A percentile compares a stretch with the other conserved stretches of the same genome.
These are phyloP conservation scores for Pantelozetes paolii DNA, from an alignment of 2,888 invertebrate species.

Conservation along the genomic window DNA sequence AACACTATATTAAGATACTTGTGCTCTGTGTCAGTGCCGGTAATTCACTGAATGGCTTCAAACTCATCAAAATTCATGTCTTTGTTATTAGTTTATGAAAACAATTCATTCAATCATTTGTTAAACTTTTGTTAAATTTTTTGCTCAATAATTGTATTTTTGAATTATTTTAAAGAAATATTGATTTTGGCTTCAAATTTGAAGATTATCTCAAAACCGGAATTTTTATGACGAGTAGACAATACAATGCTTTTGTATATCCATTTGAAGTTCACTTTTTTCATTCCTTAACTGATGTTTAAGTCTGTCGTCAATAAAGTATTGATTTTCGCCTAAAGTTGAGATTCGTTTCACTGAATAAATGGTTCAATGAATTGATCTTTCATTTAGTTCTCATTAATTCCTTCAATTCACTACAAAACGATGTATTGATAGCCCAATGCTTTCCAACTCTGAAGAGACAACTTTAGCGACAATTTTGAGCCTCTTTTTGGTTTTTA, in stretches of 20 bases:
- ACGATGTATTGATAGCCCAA: not conserved
- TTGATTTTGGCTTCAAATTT: constrained; percentile 9
- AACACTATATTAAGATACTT: not conserved
- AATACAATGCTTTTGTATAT: no score
- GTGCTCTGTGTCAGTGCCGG: not conserved
- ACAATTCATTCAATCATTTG: not conserved
- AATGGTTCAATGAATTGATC: not conserved
- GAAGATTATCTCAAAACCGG: no score
- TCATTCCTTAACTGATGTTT: not conserved
- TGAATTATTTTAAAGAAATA: not conserved
- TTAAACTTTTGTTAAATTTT: not conserved
- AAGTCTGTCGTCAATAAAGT: constrained; percentile 7
- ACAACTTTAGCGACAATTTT: no score
- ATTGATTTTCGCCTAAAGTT: constrained; percentile 6
- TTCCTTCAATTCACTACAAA: not conserved
- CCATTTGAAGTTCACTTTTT: no score
- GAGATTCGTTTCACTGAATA: constrained; percentile 13
- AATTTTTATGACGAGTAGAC: no score
- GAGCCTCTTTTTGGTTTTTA: no score
- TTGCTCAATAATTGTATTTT: not conserved
- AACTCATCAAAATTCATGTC: constrained; percentile 4
- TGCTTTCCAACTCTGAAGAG: not conserved
- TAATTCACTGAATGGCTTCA: no score
- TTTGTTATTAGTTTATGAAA: constrained; percentile 8
- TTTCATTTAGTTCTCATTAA: not conserved